Percentiles rank a stretch among this genome's conserved stretches.
Evolutionary conservation across 2,113 vertebrate genomes (phyloP).

Genomic region (Myxocyprinus asiaticus): DNA sequence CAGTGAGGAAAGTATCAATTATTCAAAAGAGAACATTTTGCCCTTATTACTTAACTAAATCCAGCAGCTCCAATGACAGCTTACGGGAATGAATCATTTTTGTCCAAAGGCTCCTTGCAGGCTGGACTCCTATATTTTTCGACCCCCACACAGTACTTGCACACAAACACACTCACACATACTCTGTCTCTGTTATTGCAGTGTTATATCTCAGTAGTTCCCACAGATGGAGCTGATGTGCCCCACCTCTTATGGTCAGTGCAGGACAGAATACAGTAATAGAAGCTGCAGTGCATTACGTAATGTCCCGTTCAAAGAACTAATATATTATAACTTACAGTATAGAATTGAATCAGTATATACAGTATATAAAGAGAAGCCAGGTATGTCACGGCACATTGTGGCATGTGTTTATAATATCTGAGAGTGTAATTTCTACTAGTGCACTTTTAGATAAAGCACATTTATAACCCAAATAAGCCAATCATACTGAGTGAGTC

Average conservation of each 20-base stretch:
- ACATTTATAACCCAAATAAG: too few relatives aligned
- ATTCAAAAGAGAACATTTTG: conserved; percentile 70
- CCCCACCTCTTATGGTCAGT: conserved; percentile 25
- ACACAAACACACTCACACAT: conserved; percentile 35
- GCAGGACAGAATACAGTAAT: background rate
- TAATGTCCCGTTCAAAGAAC: conserved; percentile 24
- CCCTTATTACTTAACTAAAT: conserved; percentile 71
- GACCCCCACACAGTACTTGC: conserved; percentile 12
- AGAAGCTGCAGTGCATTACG: conserved; percentile 29
- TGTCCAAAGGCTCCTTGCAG: conserved; percentile 31
- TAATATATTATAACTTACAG: background rate
- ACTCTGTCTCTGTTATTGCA: background rate
- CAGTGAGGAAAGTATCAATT: conserved; percentile 64
- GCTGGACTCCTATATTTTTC: conserved; percentile 14
- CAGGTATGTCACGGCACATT: background rate
- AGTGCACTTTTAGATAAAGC: background rate
- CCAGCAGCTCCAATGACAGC: conserved; percentile 60
- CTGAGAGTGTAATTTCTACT: background rate
- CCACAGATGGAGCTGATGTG: conserved; percentile 55
- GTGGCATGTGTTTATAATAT: background rate
- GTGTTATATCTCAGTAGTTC: conserved; percentile 41
- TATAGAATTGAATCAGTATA: too few relatives aligned
- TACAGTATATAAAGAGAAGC: background rate
- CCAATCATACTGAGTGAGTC: too few relatives aligned
- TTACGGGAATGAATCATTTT: conserved; percentile 60